Conservation (phyloP, 2,113 vertebrate species). For the Gobius niger region DNA sequence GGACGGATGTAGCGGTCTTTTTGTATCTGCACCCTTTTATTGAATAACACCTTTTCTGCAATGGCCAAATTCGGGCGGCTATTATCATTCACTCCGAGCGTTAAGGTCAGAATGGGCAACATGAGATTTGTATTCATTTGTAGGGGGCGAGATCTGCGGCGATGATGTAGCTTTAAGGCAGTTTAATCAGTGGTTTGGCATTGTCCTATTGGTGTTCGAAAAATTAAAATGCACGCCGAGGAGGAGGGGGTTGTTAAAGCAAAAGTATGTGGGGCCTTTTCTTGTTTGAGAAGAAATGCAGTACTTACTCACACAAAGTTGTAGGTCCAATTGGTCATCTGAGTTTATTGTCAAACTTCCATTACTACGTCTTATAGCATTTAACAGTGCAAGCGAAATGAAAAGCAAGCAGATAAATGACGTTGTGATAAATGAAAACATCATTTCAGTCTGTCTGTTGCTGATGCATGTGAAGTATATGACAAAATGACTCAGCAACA, state of each 20-base stretch:
- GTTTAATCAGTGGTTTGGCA: neutral
- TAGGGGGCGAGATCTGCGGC: slow-evolving; percentile 37
- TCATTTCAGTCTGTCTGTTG: too few relatives aligned
- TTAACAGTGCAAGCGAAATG: too few relatives aligned
- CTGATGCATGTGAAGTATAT: too few relatives aligned
- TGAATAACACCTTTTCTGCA: slow-evolving; percentile 68
- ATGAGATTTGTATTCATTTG: slow-evolving; percentile 72
- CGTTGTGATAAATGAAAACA: too few relatives aligned
- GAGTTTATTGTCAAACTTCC: too few relatives aligned
- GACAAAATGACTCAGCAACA: too few relatives aligned
- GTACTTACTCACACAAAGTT: too few relatives aligned
- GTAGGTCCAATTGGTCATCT: too few relatives aligned
- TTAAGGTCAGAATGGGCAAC: slow-evolving; percentile 62
- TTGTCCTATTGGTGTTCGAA: slow-evolving; percentile 4
- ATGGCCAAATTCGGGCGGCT: slow-evolving; percentile 60
- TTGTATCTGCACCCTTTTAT: slow-evolving; percentile 41
- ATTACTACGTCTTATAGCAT: too few relatives aligned
- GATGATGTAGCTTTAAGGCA: slow-evolving; percentile 23
- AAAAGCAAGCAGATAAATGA: too few relatives aligned
- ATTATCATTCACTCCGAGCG: slow-evolving; percentile 59
- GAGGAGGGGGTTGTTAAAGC: slow-evolving; percentile 10
- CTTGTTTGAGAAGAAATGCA: neutral
- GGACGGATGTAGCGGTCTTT: slow-evolving; percentile 56
- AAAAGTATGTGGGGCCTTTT: neutral
- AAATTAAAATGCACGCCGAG: slow-evolving; percentile 4